A percentile compares a stretch with the other conserved stretches of the same genome.
Evolutionary conservation across 1,140 invertebrate genomes (phyloP).

Genomic region (Hyles euphorbiae): DNA sequence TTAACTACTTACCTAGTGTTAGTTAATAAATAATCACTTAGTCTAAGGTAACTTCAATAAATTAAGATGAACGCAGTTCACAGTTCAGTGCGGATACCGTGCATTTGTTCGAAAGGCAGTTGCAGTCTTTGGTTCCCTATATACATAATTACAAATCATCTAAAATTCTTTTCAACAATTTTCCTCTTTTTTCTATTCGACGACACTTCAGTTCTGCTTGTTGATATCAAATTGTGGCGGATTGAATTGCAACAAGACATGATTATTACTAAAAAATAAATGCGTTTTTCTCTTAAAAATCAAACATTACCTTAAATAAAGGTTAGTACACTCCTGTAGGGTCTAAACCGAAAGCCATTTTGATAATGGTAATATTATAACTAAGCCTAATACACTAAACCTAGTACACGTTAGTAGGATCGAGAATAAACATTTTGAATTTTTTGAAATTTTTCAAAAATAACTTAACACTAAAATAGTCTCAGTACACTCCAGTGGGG

Average conservation of each 20-base stretch:
- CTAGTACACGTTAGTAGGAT: conserved; percentile 68
- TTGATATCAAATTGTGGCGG: conserved; percentile 57
- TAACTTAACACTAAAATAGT: conserved; percentile 36
- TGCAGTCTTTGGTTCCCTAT: conserved; percentile 69
- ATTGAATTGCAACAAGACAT: conserved; percentile 37
- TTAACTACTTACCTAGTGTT: conserved; percentile 43
- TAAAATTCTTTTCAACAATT: conserved; percentile 18
- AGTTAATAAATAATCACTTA: conserved; percentile 71
- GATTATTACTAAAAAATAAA: conserved; percentile 11
- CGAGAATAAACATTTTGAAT: conserved; percentile 56
- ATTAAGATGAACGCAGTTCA: conserved; percentile 44
- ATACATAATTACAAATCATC: conserved; percentile 44
- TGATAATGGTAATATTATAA: conserved; percentile 12
- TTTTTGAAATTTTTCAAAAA: conserved; percentile 17
- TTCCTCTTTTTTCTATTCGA: conserved; percentile 63
- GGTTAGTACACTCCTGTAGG: conserved; percentile 54
- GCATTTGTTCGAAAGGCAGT: conserved; percentile 34
- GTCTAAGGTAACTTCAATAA: conserved; percentile 69
- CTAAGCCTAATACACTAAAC: conserved; percentile 17
- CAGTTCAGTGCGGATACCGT: conserved; percentile 30
- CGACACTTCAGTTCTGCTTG: conserved; percentile 55
- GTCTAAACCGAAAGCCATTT: conserved; percentile 51
- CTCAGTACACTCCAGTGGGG: conserved; percentile 51
- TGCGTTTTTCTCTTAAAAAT: conserved; percentile 16
- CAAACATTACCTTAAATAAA: conserved; percentile 11